A percentile compares a stretch with the other conserved stretches of the same genome.
Evolutionary conservation across 2,888 invertebrate genomes (phyloP).

Genomic region (Gerosis bhagava): DNA sequence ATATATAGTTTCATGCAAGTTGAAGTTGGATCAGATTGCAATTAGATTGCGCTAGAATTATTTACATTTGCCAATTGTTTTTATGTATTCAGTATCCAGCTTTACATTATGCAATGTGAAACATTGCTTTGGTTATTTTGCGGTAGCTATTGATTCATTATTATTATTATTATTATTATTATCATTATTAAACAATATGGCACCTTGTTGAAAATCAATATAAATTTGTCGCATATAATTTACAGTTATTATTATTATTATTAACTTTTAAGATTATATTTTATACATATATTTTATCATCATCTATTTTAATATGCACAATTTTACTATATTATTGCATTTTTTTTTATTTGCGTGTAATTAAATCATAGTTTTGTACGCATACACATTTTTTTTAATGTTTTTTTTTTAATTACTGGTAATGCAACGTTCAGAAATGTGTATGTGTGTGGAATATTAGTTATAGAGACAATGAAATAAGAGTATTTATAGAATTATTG

Average conservation of each 20-base stretch:
- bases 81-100: constrained; percentile 36
- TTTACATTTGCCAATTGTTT: constrained; percentile 53
- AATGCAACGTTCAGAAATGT: constrained; percentile 70
- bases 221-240: constrained; percentile 65
- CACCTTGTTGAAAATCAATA: constrained; percentile 58
- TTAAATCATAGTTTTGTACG: constrained; percentile 71
- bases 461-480: constrained; percentile 64
- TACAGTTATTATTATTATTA: constrained; percentile 75
- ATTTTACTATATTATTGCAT: constrained; percentile 75
- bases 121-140: constrained; percentile 63
- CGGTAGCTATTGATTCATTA: constrained; percentile 43
- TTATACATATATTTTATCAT: constrained; percentile 74
- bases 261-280: constrained; percentile 64
- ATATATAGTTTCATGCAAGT: constrained; percentile 43
- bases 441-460: constrained; percentile 83
- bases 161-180: constrained; percentile 16
- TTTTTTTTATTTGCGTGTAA: constrained; percentile 52
- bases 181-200: constrained; percentile 46
- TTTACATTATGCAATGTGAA: constrained; percentile 59
- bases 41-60: constrained; percentile 78
- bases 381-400: constrained; percentile 72
- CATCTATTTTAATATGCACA: constrained; percentile 76
- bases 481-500: no score
- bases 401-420: constrained; percentile 48
- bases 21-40: constrained; percentile 53